Base-by-base conservation (phyloP, 2,888 invertebrate genomes). In the Pterostichus niger region DNA sequence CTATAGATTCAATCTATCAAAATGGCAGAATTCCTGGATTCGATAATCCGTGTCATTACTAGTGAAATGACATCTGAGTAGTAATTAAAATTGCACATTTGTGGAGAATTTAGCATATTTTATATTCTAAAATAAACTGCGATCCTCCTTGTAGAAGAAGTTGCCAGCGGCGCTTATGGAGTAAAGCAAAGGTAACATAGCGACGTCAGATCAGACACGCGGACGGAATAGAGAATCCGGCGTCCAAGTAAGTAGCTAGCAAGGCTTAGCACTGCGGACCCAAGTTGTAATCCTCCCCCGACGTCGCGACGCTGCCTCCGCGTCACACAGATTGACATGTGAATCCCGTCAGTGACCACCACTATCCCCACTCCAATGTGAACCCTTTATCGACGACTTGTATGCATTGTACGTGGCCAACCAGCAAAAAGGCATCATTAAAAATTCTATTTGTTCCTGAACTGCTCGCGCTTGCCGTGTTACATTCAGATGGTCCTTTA, bases 171-270 rank as follows among this genome's bases (percentile, higher is more conserved):
- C 59, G 59, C 11, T 11, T 59, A 59, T 64, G 13, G 49, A 31
- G 52, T 40, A 40, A 40, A 40, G 80, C 73, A 73, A 79, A 80
- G 75, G 82, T 82, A 75, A 71, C 59, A 35, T 46, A 68, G 13
- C 46, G 59, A 59, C 75, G 81, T 73, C 73, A 71, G 81, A 33
- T 59, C 61, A 84, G 40, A 84, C 82, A 87, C 86, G 86, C 86
- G 86, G 68, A 78, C 84, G 84, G 87, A 88, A 88, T 88, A 86
- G 87, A 86, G 86, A 86, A 86, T 85, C 85, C 85, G 84, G 85
- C 85, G 52, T 31, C 76, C 13, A 24, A 56, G 82, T 82, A 82
- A 82, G 82, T 54, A 82, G 61, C 75, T 61, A 46, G 73, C 59
- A 31, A 59, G 86, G 87, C 87, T 88, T 87, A 87, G 86, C 86